A percentile compares a stretch with the other conserved stretches of the same genome.
These are phyloP conservation scores for Pogoniulus pusillus DNA, from an alignment of 2,797 vertebrate species.

Conservation along the genomic window DNA sequence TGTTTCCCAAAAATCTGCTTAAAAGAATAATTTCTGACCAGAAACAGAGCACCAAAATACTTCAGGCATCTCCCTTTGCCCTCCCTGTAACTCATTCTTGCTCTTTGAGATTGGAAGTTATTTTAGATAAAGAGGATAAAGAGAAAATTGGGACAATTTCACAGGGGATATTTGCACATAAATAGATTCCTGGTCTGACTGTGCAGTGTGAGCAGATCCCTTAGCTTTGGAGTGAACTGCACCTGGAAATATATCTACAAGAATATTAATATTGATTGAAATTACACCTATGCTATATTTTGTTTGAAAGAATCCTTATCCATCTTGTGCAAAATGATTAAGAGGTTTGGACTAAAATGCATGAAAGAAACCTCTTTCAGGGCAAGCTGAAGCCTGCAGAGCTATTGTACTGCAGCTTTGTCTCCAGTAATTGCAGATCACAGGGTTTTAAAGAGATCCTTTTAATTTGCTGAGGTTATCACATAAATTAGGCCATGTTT, in stretches of 20 bases:
- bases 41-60: not conserved
- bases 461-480: conserved; percentile 17
- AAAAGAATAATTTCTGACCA: not conserved
- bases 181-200: not conserved
- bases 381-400: not conserved
- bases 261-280: not conserved
- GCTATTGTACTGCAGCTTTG: not conserved
- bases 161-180: not conserved
- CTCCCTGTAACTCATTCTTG: not conserved
- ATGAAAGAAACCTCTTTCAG: not conserved
- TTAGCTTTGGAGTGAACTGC: not conserved
- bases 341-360: not conserved
- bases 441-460: not conserved
- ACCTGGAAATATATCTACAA: not conserved
- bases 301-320: not conserved
- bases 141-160: not conserved
- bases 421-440: not conserved
- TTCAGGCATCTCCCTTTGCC: not conserved
- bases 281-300: not conserved
- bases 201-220: not conserved
- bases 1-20: not conserved
- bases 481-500: not conserved
- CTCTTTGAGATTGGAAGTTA: not conserved
- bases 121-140: not conserved
- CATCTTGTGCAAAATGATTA: not conserved